phyloP scores from a whole-genome alignment of 2,888 invertebrate species.

The Tenodera sinensis region DNA sequence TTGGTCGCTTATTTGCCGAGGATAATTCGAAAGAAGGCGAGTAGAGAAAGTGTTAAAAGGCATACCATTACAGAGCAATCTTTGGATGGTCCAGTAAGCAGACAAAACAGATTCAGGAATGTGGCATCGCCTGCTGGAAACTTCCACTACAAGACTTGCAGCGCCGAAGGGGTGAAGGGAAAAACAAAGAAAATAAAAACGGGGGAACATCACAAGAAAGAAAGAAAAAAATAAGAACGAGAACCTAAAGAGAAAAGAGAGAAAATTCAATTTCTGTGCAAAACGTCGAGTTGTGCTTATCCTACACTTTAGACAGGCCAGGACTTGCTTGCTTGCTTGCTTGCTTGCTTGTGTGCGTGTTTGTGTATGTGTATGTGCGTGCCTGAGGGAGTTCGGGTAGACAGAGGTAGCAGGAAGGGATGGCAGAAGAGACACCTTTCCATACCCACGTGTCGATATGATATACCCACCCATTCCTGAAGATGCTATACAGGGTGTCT shows the following conservation, averaged over 20 bases:
- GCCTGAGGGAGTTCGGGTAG: neutral
- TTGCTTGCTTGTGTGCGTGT: neutral
- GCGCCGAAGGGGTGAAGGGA: neutral
- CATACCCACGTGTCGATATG: neutral
- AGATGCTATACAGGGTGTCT: neutral
- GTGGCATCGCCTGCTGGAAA: neutral
- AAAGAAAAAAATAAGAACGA: neutral
- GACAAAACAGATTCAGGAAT: neutral
- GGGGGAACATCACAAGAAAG: neutral
- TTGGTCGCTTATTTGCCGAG: too few species aligned
- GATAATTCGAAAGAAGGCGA: neutral
- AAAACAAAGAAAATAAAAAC: neutral
- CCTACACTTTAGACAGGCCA: neutral
- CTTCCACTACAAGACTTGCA: neutral
- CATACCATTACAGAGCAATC: neutral
- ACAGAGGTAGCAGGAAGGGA: neutral
- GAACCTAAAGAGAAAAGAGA: neutral
- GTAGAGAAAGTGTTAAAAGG: neutral
- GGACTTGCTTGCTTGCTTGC: neutral
- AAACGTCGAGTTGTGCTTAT: slow-evolving; percentile 1
- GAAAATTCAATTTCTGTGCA: slow-evolving; percentile 3
- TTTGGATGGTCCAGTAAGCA: neutral
- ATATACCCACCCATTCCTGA: neutral
- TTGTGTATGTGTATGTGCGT: neutral
- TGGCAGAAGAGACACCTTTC: neutral